Conservation (phyloP, 2,888 invertebrate species). For the Nephrocerus scutellatus region DNA sequence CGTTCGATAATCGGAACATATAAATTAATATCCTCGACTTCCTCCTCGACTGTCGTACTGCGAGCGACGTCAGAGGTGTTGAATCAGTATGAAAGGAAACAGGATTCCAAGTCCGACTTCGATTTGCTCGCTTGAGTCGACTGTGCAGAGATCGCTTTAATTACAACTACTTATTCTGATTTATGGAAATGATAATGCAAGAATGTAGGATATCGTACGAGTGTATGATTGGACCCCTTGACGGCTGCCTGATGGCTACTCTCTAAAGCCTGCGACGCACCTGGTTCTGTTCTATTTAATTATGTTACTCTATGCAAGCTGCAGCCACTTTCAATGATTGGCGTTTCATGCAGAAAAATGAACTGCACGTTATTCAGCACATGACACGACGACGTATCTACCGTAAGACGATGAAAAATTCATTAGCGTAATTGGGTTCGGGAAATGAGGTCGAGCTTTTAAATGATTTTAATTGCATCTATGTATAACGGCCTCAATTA, state of each 20-base stretch:
- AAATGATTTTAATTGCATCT: too few species aligned
- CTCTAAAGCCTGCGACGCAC: conserved; percentile 11
- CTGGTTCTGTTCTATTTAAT: not conserved
- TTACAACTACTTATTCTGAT: conserved; percentile 22
- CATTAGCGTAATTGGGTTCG: too few species aligned
- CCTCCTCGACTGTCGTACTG: not conserved
- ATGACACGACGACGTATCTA: too few species aligned
- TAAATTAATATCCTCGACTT: conserved; percentile 24
- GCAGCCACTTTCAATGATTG: conserved; percentile 29
- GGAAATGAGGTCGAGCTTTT: too few species aligned
- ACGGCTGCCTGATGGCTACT: conserved; percentile 28
- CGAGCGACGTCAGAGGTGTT: not conserved
- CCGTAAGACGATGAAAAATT: too few species aligned
- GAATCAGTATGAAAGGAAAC: conserved; percentile 2
- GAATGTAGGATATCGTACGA: conserved; percentile 8
- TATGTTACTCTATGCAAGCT: conserved; percentile 11
- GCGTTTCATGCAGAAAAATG: conserved; percentile 20
- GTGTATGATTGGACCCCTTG: conserved; percentile 6
- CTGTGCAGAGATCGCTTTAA: conserved; percentile 11
- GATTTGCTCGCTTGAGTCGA: not conserved
- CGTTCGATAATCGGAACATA: conserved; percentile 25
- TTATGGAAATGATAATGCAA: conserved; percentile 19
- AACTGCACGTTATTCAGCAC: conserved; percentile 6
- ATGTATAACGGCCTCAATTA: too few species aligned
- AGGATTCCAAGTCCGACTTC: not conserved